These are phyloP conservation scores for Flabesymbios commensalis DNA, from an alignment of 2,888 invertebrate species.

Conservation along the genomic window DNA sequence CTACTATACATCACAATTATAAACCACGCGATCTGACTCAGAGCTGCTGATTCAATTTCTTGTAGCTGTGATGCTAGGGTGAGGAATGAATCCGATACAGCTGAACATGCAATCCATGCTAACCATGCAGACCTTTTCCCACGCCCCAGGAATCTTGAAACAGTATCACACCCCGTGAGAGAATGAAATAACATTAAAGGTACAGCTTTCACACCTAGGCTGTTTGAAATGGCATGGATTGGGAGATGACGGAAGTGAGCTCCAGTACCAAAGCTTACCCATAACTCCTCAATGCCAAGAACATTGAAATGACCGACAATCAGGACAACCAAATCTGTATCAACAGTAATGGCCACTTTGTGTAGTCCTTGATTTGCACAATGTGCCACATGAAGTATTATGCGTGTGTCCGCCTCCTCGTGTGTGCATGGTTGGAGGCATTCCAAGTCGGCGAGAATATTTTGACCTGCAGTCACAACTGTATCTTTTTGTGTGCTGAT, in stretches of 20 bases:
- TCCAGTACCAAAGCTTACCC: conserved; percentile 28
- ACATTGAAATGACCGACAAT: neutral
- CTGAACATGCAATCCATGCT: neutral
- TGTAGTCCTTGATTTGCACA: neutral
- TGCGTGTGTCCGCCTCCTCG: conserved; percentile 31
- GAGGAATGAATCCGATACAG: neutral
- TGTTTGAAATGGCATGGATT: conserved; percentile 21
- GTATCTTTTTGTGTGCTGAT: too few species aligned
- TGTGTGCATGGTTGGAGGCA: conserved; percentile 26
- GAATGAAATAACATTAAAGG: conserved; percentile 25
- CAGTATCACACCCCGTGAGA: conserved; percentile 32
- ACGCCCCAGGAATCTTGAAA: conserved; percentile 12
- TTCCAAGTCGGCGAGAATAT: too few species aligned
- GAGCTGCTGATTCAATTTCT: neutral
- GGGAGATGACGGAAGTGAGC: conserved; percentile 25
- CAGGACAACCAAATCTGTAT: neutral
- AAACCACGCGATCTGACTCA: conserved; percentile 25
- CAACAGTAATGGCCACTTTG: conserved; percentile 1
- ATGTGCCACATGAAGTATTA: conserved; percentile 24
- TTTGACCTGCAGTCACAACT: too few species aligned
- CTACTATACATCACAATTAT: conserved; percentile 33
- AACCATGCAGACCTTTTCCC: conserved; percentile 3
- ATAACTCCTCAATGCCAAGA: conserved; percentile 10
- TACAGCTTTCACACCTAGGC: conserved; percentile 11
- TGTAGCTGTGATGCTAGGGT: neutral